Evolutionary conservation across 2,113 vertebrate species (phyloP).

Genomic region (Protobothrops flavoviridis): DNA sequence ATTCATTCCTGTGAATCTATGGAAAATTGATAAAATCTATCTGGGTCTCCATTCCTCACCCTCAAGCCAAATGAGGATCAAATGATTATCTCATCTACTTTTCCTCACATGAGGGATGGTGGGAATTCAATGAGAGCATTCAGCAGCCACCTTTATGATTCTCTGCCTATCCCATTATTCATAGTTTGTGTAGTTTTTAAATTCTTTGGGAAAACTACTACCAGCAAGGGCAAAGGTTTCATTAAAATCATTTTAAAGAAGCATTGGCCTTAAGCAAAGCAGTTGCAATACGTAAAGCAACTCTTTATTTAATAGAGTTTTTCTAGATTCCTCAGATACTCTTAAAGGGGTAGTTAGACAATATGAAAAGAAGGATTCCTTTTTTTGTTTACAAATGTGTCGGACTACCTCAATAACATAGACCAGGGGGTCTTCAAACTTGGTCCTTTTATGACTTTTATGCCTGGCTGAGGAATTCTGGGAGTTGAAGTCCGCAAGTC

Average conservation of each 20-base stretch:
- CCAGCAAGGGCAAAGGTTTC: not conserved
- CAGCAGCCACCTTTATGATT: not conserved
- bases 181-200: not conserved
- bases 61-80: not conserved
- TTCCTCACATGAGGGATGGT: not conserved
- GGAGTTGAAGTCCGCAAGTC: too few species aligned
- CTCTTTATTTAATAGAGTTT: not conserved
- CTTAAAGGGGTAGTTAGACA: not conserved
- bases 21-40: not conserved
- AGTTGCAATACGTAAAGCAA: not conserved
- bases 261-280: not conserved
- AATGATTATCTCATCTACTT: not conserved
- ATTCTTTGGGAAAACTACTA: not conserved
- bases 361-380: not conserved
- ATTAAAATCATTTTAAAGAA: not conserved
- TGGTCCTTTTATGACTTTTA: too few species aligned
- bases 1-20: not conserved
- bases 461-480: too few species aligned
- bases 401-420: not conserved
- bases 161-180: not conserved
- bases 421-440: too few species aligned
- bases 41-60: not conserved
- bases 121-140: not conserved
- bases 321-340: not conserved
- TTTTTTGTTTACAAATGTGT: not conserved